Percentiles rank a stretch among this genome's conserved stretches.
Evolutionary conservation across 2,113 vertebrate species (phyloP).

Genomic region (Platysternon megacephalum): DNA sequence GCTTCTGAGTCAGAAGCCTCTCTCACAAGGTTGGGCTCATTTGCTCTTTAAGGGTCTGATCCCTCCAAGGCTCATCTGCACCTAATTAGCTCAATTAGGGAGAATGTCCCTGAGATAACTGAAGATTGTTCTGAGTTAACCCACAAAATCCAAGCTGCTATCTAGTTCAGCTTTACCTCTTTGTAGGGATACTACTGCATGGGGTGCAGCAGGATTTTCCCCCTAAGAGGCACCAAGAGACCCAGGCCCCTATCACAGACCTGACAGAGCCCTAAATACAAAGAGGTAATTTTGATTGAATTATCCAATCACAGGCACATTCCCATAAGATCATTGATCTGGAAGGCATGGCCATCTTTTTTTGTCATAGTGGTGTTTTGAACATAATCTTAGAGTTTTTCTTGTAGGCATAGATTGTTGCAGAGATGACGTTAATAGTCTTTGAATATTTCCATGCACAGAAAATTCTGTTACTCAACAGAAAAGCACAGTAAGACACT

Average conservation of each 20-base stretch:
- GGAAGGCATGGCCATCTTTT: not conserved
- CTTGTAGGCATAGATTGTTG: not conserved
- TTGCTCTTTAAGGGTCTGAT: not conserved
- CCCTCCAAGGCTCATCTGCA: not conserved
- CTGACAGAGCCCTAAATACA: too few species aligned
- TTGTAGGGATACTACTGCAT: not conserved
- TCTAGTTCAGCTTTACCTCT: not conserved
- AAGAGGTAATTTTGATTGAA: not conserved
- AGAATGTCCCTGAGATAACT: not conserved
- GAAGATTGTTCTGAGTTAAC: not conserved
- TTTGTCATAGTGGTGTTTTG: not conserved
- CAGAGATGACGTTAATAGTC: not conserved
- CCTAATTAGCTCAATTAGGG: not conserved
- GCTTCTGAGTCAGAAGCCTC: too few species aligned
- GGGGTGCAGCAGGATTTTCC: not conserved
- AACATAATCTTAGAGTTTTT: not conserved
- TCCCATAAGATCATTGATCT: not conserved
- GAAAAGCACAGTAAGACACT: not conserved
- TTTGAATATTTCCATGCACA: not conserved
- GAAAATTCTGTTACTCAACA: not conserved
- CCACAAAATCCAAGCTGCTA: not conserved
- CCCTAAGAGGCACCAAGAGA: not conserved
- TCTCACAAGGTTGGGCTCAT: too few species aligned
- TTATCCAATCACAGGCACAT: not conserved
- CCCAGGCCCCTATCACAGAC: fast-evolving